These are phyloP conservation scores for Phaenicophaeus curvirostris DNA, from an alignment of 2,797 vertebrate genomes.

Conservation along the genomic window DNA sequence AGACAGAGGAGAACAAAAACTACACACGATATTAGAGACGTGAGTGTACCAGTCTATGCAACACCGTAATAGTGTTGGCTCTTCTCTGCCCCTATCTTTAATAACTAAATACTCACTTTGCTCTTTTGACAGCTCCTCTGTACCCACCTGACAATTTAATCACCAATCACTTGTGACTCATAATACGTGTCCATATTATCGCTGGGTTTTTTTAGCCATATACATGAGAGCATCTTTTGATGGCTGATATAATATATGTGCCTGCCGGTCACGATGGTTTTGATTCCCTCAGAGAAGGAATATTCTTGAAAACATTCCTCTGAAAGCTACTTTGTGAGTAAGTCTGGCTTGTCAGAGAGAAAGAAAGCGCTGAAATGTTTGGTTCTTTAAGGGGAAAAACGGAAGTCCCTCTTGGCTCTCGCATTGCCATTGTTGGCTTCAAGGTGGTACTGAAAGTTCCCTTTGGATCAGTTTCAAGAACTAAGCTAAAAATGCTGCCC, in stretches of 20 bases:
- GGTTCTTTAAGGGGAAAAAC: constrained; percentile 7
- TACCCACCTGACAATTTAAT: no score
- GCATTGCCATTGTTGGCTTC: constrained; percentile 25
- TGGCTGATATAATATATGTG: background rate
- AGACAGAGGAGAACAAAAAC: background rate
- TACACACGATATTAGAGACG: background rate
- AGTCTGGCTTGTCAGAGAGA: background rate
- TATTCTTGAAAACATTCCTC: background rate
- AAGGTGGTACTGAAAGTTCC: constrained; percentile 60
- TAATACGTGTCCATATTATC: no score
- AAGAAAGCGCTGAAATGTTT: constrained; percentile 25
- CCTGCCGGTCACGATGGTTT: background rate
- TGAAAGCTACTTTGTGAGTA: background rate
- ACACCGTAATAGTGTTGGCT: no score
- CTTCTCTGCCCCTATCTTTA: no score
- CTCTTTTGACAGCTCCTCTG: no score
- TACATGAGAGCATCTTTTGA: background rate
- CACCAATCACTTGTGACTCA: no score
- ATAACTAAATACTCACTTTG: no score
- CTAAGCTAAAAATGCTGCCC: constrained; percentile 19
- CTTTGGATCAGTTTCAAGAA: constrained; percentile 32
- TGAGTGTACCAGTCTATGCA: background rate
- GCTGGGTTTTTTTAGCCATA: no score
- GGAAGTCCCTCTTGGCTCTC: constrained; percentile 14
- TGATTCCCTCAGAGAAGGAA: background rate